phyloP scores from a whole-genome alignment of 2,113 vertebrate species.

The Rallus limicola region DNA sequence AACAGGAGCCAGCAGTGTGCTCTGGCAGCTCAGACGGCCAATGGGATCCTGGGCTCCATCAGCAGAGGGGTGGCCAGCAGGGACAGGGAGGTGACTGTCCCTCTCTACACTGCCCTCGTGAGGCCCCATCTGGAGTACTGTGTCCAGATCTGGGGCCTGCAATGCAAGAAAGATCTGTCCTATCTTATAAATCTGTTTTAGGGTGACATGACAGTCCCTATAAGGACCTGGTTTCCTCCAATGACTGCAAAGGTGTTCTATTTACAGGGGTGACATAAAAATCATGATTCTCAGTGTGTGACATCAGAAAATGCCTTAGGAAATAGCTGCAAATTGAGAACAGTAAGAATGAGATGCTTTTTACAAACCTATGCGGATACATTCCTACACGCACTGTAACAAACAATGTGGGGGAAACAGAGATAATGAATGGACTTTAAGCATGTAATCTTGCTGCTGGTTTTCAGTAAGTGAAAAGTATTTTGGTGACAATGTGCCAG shows the following conservation, averaged over 20 bases:
- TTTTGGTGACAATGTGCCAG: not conserved
- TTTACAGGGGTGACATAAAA: not conserved
- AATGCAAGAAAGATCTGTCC: too few species aligned
- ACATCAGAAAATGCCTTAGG: not conserved
- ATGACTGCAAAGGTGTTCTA: not conserved
- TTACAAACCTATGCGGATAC: not conserved
- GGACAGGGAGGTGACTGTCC: too few species aligned
- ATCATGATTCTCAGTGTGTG: rapidly evolving
- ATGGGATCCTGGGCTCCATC: too few species aligned
- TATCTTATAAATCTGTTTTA: not conserved
- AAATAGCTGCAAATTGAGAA: not conserved
- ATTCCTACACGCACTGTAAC: not conserved
- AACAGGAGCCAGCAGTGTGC: too few species aligned
- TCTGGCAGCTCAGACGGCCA: too few species aligned
- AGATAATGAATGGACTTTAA: not conserved
- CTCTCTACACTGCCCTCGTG: too few species aligned
- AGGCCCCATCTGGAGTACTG: too few species aligned
- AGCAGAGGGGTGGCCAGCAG: too few species aligned
- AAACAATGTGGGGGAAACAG: not conserved
- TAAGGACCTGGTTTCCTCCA: not conserved
- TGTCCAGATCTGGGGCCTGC: too few species aligned
- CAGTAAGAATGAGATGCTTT: not conserved
- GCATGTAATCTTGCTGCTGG: not conserved
- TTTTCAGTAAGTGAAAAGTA: not conserved
- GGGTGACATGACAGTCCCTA: not conserved